A percentile compares a stretch with the other conserved stretches of the same genome.
phyloP scores from a whole-genome alignment of 2,113 vertebrate genomes.

The chimpanzee (Pan troglodytes) region NHGRI_mPanTro3-v2.1_pri NC_072408.2:73694501-73695000 shows the following conservation, averaged over 20 bases:
- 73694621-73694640: too few species aligned
- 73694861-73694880: slow-evolving; percentile 13
- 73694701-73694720: background rate
- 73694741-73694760: background rate
- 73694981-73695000: slow-evolving; percentile 66
- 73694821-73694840: slow-evolving; percentile 39
- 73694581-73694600: too few species aligned
- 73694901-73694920: slow-evolving; percentile 61
- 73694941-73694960: slow-evolving; percentile 65
- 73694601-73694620: too few species aligned
- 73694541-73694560: too few species aligned
- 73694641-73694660: too few species aligned
- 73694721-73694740: background rate
- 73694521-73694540: too few species aligned
- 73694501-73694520: too few species aligned
- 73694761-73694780: background rate
- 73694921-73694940: slow-evolving; percentile 71
- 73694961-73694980: slow-evolving; percentile 70
- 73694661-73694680: too few species aligned
- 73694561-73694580: too few species aligned
- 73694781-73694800: background rate
- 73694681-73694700: background rate
- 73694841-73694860: slow-evolving; percentile 1
- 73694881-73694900: slow-evolving; percentile 56
- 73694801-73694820: background rate